Conservation (phyloP, 2,888 invertebrate species). For the Hetaerina titia region DNA sequence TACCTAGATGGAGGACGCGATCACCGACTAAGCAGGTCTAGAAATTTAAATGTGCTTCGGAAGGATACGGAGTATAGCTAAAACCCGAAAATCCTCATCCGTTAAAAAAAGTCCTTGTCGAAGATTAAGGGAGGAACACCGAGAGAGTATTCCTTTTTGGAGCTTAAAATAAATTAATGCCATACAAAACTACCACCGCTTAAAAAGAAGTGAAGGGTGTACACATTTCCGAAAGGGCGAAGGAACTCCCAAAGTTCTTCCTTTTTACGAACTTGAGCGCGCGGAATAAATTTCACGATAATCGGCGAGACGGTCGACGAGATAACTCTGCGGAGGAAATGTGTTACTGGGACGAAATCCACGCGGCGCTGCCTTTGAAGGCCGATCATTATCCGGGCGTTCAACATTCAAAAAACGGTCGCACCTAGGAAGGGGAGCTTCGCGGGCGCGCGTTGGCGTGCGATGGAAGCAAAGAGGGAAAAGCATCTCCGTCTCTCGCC, state of each 20-base stretch:
- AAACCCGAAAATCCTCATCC: neutral
- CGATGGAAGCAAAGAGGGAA: neutral
- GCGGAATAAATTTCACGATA: constrained; percentile 30
- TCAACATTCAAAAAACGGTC: neutral
- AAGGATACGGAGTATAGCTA: neutral
- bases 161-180: neutral
- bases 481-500: neutral
- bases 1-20: too few relatives aligned
- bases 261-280: neutral
- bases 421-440: neutral
- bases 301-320: constrained; percentile 41
- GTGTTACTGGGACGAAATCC: constrained; percentile 30
- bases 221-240: neutral
- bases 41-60: too few relatives aligned
- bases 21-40: too few relatives aligned
- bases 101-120: neutral
- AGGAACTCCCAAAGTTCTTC: neutral
- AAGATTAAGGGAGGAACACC: neutral
- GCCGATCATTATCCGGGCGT: constrained; percentile 15
- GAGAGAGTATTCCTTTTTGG: neutral
- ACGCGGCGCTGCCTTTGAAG: constrained; percentile 22
- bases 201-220: neutral
- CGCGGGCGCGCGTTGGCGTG: neutral
- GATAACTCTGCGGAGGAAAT: constrained; percentile 13
- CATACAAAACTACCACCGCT: neutral